phyloP scores from a whole-genome alignment of 2,797 vertebrate genomes.

The Alca torda region DNA sequence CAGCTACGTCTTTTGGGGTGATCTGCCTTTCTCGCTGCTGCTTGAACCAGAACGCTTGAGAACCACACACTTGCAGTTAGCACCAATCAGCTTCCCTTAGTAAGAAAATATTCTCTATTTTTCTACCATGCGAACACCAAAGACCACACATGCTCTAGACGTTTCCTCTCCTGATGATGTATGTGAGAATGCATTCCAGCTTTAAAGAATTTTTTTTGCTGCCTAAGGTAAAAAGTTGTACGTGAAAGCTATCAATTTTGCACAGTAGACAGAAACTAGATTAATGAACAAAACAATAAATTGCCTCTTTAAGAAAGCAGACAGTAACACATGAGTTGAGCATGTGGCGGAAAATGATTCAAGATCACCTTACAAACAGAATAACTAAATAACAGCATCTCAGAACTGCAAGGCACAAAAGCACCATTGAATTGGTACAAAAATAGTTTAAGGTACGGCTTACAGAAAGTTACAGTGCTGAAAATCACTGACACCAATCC shows the following conservation, averaged over 20 bases:
- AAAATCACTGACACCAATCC: background rate
- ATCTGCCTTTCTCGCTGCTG: background rate
- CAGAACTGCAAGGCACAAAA: background rate
- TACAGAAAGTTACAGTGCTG: background rate
- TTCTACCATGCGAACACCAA: background rate
- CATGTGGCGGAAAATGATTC: background rate
- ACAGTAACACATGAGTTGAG: background rate
- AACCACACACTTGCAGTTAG: background rate
- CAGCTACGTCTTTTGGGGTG: background rate
- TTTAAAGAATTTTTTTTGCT: background rate
- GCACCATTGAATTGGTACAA: background rate
- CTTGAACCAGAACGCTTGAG: background rate
- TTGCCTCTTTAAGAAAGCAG: background rate
- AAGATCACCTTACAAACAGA: background rate
- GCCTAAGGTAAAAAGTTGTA: conserved; percentile 16
- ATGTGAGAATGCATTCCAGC: background rate
- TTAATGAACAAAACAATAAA: conserved; percentile 32
- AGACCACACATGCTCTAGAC: conserved; percentile 15
- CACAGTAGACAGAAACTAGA: conserved; percentile 6
- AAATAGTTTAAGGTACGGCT: background rate
- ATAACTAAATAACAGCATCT: background rate
- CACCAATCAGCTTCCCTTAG: background rate
- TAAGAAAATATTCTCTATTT: background rate
- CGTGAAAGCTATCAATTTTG: background rate
- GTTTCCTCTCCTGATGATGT: background rate